Conservation (phyloP, 2,888 invertebrate species). For the Melieria omissa region DNA sequence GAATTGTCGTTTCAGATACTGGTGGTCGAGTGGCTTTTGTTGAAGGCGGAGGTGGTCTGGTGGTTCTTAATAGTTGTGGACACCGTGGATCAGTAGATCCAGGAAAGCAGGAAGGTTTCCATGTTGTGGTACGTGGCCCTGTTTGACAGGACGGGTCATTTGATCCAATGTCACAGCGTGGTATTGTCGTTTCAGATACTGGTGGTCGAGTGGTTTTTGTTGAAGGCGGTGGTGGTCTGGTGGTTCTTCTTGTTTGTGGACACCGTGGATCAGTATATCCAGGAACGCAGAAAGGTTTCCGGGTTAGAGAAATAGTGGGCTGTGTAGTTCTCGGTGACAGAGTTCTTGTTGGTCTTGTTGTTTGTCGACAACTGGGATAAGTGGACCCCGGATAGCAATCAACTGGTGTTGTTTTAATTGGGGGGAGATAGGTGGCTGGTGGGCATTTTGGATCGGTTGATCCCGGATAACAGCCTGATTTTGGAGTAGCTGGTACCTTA, state of each 20-base stretch:
- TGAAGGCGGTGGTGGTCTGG: too few species aligned
- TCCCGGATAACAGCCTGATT: slow-evolving; percentile 68
- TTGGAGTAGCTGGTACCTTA: slow-evolving; percentile 37
- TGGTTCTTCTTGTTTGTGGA: slow-evolving; percentile 40
- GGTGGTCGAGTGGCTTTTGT: too few species aligned
- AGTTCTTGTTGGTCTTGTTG: slow-evolving; percentile 52
- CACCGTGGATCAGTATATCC: slow-evolving; percentile 56
- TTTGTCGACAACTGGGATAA: slow-evolving; percentile 50
- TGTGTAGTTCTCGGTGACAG: slow-evolving; percentile 60
- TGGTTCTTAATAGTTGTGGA: too few species aligned
- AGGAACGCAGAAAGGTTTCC: slow-evolving; percentile 54
- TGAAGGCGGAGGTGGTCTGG: slow-evolving; percentile 55
- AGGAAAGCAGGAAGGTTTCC: too few species aligned
- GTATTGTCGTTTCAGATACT: slow-evolving; percentile 50
- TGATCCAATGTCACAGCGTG: slow-evolving; percentile 49
- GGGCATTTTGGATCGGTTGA: slow-evolving; percentile 64
- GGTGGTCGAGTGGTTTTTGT: too few species aligned
- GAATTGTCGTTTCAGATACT: too few species aligned
- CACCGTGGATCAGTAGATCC: too few species aligned
- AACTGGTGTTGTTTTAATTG: slow-evolving; percentile 44
- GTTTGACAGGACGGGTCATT: background rate
- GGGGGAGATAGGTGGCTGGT: slow-evolving; percentile 61
- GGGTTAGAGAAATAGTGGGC: slow-evolving; percentile 41
- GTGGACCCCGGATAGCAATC: slow-evolving; percentile 55
- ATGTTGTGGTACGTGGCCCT: slow-evolving; percentile 43